Percentiles rank a stretch among this genome's conserved stretches.
phyloP scores from a whole-genome alignment of 2,888 invertebrate genomes.

The Euclidia mi region DNA sequence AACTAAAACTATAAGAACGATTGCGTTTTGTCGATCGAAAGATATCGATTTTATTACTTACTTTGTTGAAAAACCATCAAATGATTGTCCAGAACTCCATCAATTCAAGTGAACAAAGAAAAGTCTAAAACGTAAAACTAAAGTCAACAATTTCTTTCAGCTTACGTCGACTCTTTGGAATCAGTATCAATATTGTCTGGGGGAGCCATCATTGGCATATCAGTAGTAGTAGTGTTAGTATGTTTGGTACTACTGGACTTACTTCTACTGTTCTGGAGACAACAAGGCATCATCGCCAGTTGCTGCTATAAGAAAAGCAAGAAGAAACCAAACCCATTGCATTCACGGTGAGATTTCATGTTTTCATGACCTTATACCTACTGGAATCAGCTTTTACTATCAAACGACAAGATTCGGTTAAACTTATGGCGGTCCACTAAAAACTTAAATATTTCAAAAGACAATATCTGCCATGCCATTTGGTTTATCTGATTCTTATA shows the following conservation, averaged over 20 bases:
- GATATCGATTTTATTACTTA: no score
- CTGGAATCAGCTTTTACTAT: conserved; percentile 15
- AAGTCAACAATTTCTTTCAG: conserved; percentile 5
- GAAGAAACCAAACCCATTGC: conserved; percentile 78
- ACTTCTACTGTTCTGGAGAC: conserved; percentile 91
- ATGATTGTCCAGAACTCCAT: no score
- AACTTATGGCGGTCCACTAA: no score
- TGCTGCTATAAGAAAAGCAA: conserved; percentile 91
- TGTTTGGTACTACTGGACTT: conserved; percentile 95
- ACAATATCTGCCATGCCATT: no score
- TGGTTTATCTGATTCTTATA: no score
- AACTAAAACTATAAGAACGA: no score
- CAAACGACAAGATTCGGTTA: conserved; percentile 13
- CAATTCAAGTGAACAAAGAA: no score
- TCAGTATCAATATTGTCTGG: conserved; percentile 86
- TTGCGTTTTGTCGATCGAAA: no score
- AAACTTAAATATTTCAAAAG: no score
- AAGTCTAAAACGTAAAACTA: no score
- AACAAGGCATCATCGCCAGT: conserved; percentile 92
- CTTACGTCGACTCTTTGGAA: conserved; percentile 7
- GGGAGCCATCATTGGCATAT: conserved; percentile 94
- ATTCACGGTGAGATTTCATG: conserved; percentile 68
- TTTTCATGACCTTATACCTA: conserved; percentile 14
- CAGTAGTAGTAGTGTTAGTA: conserved; percentile 93
- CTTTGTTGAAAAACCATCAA: no score